Percentiles rank a stretch among this genome's conserved stretches.
Conservation (phyloP, 2,797 vertebrate species). For the Dicrostonyx torquatus region DNA sequence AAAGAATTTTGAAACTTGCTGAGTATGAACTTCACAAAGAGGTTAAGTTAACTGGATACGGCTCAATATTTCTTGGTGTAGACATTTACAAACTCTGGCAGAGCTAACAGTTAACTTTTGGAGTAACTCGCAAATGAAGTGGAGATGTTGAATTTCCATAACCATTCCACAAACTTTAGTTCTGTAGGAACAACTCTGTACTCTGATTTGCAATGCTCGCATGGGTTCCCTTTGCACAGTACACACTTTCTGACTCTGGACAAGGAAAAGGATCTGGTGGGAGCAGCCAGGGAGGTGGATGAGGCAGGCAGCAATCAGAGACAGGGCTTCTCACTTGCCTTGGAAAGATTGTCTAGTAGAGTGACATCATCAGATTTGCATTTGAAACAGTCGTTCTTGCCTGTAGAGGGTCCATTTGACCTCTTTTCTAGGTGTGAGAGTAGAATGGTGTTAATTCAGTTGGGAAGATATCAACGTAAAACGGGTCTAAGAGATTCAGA, state of each 20-base stretch:
- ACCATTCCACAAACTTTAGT: background rate
- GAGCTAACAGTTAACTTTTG: background rate
- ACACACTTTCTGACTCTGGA: background rate
- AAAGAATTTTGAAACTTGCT: constrained; percentile 7
- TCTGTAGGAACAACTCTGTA: background rate
- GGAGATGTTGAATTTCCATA: background rate
- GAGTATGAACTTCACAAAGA: background rate
- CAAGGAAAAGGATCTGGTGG: background rate
- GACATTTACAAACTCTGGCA: background rate
- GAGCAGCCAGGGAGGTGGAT: background rate
- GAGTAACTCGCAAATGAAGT: background rate
- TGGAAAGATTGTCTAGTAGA: background rate
- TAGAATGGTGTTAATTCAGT: background rate
- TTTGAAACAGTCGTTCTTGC: background rate
- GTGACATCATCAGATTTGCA: background rate
- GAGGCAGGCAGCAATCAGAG: background rate
- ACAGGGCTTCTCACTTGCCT: background rate
- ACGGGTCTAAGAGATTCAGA: background rate
- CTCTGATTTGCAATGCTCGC: background rate
- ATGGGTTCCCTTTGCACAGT: background rate
- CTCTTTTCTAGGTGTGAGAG: background rate
- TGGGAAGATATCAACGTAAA: constrained; percentile 17
- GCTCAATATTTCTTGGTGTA: background rate
- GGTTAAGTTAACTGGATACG: background rate
- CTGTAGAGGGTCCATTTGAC: background rate